Evolutionary conservation across 1,140 invertebrate genomes (phyloP).

Genomic region (Choristoneura fumiferana): DNA sequence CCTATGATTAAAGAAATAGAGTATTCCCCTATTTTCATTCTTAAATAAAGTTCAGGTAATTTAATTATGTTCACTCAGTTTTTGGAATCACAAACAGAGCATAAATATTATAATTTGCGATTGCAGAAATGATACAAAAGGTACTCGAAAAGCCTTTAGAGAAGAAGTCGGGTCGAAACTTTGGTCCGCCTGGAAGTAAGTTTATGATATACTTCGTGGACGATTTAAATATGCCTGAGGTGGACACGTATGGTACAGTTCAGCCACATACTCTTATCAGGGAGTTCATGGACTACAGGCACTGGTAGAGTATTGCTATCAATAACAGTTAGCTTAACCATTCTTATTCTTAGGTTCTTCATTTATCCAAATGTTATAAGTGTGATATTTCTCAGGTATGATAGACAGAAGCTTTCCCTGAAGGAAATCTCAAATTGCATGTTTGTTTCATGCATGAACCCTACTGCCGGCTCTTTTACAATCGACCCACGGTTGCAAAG

Average conservation of each 20-base stretch:
- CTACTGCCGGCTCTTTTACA: slow-evolving; percentile 96
- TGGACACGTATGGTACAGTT: slow-evolving; percentile 96
- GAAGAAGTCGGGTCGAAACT: slow-evolving; percentile 96
- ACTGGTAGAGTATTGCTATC: slow-evolving; percentile 82
- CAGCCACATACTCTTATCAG: slow-evolving; percentile 96
- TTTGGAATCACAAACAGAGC: too few species aligned
- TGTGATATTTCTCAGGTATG: slow-evolving; percentile 81
- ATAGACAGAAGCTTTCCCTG: slow-evolving; percentile 89
- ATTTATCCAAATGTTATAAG: too few species aligned
- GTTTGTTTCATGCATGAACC: slow-evolving; percentile 98
- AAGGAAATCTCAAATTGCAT: slow-evolving; percentile 97
- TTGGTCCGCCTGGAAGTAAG: slow-evolving; percentile 94
- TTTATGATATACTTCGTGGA: slow-evolving; percentile 96
- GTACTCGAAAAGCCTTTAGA: slow-evolving; percentile 95
- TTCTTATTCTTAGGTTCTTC: too few species aligned
- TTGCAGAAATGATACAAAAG: slow-evolving; percentile 90
- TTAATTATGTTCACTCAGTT: too few species aligned
- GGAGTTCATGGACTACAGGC: slow-evolving; percentile 96
- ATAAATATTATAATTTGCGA: too few species aligned
- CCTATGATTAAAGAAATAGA: too few species aligned
- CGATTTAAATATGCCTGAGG: slow-evolving; percentile 98
- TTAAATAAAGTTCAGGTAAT: too few species aligned
- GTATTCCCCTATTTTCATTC: too few species aligned
- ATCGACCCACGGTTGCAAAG: slow-evolving; percentile 95
- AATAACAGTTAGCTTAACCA: too few species aligned